Base-by-base conservation (phyloP, 2,113 vertebrate species). In the Strix uralensis region DNA sequence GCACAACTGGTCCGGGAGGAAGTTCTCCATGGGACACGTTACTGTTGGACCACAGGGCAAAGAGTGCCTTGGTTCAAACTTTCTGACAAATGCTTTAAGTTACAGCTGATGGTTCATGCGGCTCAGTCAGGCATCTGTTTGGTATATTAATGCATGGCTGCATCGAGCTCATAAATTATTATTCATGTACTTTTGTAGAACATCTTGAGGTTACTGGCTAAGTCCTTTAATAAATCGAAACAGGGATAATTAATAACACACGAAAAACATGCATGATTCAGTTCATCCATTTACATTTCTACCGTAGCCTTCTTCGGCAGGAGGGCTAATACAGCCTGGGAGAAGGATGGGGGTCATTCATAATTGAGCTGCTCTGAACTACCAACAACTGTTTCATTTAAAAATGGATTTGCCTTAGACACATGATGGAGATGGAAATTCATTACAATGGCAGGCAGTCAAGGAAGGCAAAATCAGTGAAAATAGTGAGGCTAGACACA, bases 141-240 rank as follows among this genome's bases (percentile, higher is more conserved):
- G 54, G 52, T 32, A 54, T 52, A 65, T 63, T 61, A 86, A 79
- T 20, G 49, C 73, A 61, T 25, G 44, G 46, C 36, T 91, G 81
- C 5, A 6, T 20, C n/a, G 61, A 85, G 84, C 44, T 82, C 63
- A 44, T 57, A 80, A 65, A 91, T 93, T 82, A 91, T 57, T 89
- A 61, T 94, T 75, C 81, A 75, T 61, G 46, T 42, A 72, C 69
- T 92, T 92, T 27, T 75, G 77, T 23, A 89, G 63, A 95, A 81
- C 77, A 81, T 81, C 83, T 89, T 94, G 65, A 80, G 36, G 54
- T 89, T 92, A 90, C n/a, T 91, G 81, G 74, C 63, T 66, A 92
- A 89, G 62, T 34, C 66, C 22, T 84, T 89, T 88, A 85, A 83
- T n/a, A 91, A 88, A 91, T 20, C 69, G 86, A 81, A 95, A 82